Percentiles rank a stretch among this genome's conserved stretches.
phyloP scores from a whole-genome alignment of 2,888 invertebrate genomes.

The Carpatolechia fugitivella region DNA sequence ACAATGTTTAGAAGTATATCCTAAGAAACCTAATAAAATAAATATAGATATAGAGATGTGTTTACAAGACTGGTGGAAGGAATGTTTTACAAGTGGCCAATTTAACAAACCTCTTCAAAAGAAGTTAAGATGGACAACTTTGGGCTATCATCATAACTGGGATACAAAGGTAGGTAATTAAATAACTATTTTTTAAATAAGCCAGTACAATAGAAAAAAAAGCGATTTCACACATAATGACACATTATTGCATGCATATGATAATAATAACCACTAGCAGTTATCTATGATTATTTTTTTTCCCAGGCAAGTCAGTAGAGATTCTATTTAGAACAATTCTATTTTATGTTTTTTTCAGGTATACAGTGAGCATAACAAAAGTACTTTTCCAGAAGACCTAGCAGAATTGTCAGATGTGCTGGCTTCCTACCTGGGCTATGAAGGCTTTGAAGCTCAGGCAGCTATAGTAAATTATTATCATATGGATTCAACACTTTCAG shows the following conservation, averaged over 20 bases:
- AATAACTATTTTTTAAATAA: background rate
- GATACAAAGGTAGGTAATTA: slow-evolving; percentile 86
- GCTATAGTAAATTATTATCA: slow-evolving; percentile 98
- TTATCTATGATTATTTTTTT: too few species aligned
- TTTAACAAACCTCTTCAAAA: slow-evolving; percentile 57
- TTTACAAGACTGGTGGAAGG: slow-evolving; percentile 82
- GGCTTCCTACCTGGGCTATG: slow-evolving; percentile 78
- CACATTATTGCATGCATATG: too few species aligned
- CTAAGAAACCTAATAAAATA: slow-evolving; percentile 84
- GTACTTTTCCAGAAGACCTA: slow-evolving; percentile 87
- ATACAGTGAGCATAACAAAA: slow-evolving; percentile 84
- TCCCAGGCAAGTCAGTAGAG: too few species aligned
- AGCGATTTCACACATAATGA: too few species aligned
- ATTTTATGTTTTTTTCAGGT: slow-evolving; percentile 68
- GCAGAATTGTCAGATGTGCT: slow-evolving; percentile 81
- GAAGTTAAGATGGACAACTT: slow-evolving; percentile 93
- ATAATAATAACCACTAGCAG: too few species aligned
- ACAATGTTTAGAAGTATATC: slow-evolving; percentile 87
- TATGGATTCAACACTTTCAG: slow-evolving; percentile 93
- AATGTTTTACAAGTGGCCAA: slow-evolving; percentile 64
- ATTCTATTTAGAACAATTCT: too few species aligned
- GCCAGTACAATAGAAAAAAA: too few species aligned
- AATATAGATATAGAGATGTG: slow-evolving; percentile 80
- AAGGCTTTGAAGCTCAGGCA: slow-evolving; percentile 88
- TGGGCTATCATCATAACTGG: slow-evolving; percentile 99